phyloP scores from a whole-genome alignment of 2,797 vertebrate species.

The Novumbra hubbsi region DNA sequence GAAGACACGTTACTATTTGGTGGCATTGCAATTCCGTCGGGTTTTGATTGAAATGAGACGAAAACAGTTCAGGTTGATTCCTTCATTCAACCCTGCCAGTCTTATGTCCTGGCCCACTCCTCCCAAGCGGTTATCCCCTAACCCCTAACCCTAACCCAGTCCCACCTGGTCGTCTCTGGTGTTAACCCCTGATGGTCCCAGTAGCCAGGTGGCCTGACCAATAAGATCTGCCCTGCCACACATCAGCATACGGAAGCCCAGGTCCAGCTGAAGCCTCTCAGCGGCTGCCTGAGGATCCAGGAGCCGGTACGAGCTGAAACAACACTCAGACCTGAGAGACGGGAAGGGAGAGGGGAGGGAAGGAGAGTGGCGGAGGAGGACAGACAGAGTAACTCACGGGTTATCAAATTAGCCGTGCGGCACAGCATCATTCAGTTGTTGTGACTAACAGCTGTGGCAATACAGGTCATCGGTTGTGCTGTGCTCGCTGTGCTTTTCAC shows the following conservation, averaged over 20 bases:
- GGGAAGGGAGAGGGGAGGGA: not conserved
- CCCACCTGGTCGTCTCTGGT: constrained; percentile 89
- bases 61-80: not conserved
- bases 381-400: not conserved
- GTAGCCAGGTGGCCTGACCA: constrained; percentile 78
- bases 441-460: not conserved
- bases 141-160: not conserved
- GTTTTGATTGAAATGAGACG: no score
- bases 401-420: not conserved
- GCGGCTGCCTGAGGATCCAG: constrained; percentile 84
- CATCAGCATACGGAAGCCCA: constrained; percentile 93
- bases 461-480: not conserved
- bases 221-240: constrained; percentile 89
- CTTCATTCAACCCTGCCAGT: not conserved
- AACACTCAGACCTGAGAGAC: constrained; percentile 81
- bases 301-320: constrained; percentile 84
- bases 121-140: not conserved
- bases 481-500: constrained; percentile 57
- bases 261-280: constrained; percentile 83
- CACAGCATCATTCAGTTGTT: not conserved
- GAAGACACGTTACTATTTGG: not conserved
- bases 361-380: not conserved
- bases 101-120: not conserved
- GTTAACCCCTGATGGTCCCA: constrained; percentile 84
- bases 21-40: no score